Conservation (phyloP, 2,113 vertebrate genomes). For the Oriolus oriolus region DNA sequence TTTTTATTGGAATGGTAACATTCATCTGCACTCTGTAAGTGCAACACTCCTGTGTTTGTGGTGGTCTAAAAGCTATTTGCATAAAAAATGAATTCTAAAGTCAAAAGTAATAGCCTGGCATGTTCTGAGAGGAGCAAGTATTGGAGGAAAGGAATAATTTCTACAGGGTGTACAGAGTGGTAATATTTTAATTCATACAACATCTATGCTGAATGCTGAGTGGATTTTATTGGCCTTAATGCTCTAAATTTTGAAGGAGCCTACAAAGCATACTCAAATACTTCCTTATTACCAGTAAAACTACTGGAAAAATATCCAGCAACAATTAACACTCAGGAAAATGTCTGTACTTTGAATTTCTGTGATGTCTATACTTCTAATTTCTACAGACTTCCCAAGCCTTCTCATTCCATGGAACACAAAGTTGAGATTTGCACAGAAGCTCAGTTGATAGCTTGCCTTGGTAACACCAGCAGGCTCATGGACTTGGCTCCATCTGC, state of each 20-base stretch:
- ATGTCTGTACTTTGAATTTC: not conserved
- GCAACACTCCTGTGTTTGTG: not conserved
- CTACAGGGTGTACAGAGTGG: not conserved
- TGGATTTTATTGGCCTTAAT: not conserved
- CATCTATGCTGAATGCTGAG: not conserved
- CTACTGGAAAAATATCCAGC: not conserved
- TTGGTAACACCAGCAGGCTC: not conserved
- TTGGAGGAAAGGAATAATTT: not conserved
- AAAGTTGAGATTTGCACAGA: not conserved
- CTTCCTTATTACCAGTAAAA: not conserved
- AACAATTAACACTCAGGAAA: not conserved
- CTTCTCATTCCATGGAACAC: not conserved
- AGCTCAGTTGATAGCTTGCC: not conserved
- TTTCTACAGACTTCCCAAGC: not conserved
- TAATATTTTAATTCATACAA: conserved; percentile 13
- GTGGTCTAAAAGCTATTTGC: not conserved
- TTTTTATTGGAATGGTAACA: not conserved
- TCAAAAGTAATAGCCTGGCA: not conserved
- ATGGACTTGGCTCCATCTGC: not conserved
- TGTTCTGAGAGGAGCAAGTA: not conserved
- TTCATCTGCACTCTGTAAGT: not conserved
- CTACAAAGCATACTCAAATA: not conserved
- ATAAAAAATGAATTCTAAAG: not conserved
- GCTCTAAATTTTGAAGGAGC: not conserved
- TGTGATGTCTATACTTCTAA: not conserved